Conservation (phyloP, 2,113 vertebrate genomes). For the Heliornis fulica region DNA sequence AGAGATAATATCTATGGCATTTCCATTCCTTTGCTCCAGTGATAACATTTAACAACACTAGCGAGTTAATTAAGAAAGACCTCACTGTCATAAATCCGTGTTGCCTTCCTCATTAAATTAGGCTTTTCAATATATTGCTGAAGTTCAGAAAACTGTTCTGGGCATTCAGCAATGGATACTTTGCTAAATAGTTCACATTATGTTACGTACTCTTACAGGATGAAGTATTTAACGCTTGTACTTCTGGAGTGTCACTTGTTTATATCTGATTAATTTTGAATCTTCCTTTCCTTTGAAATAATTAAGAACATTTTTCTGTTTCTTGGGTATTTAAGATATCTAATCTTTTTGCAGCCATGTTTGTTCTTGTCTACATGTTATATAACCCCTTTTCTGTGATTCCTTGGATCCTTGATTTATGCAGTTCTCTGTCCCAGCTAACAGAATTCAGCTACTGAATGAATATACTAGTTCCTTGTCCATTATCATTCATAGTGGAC, state of each 20-base stretch:
- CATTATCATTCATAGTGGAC: not conserved
- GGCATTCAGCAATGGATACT: not conserved
- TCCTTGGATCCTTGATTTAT: conserved; percentile 37
- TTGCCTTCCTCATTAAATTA: conserved; percentile 58
- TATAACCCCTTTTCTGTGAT: not conserved
- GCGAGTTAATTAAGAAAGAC: conserved; percentile 69
- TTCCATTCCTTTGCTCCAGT: conserved; percentile 60
- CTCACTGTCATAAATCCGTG: conserved; percentile 69
- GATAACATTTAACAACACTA: conserved; percentile 70
- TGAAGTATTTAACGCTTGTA: not conserved
- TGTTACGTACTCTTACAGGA: not conserved
- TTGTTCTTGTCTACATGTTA: conserved; percentile 20
- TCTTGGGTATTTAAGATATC: conserved; percentile 2
- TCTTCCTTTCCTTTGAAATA: conserved; percentile 36
- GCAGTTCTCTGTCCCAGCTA: not conserved
- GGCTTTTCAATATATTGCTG: not conserved
- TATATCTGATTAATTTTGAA: not conserved
- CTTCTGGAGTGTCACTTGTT: not conserved
- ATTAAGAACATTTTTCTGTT: not conserved
- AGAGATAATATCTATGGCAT: conserved; percentile 68
- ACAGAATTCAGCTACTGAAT: not conserved
- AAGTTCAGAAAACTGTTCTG: conserved; percentile 51
- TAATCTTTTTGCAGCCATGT: not conserved
- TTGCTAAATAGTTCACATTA: not conserved
- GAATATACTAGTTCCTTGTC: not conserved